Evolutionary conservation across 2,888 invertebrate species (phyloP), one percentile per base, ranked within the genome.

Genomic region (Melitaea athalia): DNA sequence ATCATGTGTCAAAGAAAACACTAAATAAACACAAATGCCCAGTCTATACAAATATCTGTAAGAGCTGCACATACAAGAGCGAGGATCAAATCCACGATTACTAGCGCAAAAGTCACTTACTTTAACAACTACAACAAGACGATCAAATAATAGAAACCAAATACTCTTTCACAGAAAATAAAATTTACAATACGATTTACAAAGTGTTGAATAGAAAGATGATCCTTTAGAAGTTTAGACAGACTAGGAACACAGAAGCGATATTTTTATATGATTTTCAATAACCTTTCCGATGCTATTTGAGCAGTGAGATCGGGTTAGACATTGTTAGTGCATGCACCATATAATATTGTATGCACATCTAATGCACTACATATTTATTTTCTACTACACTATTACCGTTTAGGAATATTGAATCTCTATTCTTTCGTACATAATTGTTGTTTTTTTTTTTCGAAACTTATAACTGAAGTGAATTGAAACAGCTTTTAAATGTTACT

Each of bases 331-430:
- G 64, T 59, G 10, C 47, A n/a, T n/a, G n/a, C n/a, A n/a, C n/a
- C n/a, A n/a, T n/a, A n/a, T n/a, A n/a, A n/a, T n/a, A n/a, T n/a
- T n/a, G n/a, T n/a, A n/a, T 45, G 12, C 33, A 24, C 52, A 65
- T 66, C n/a, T n/a, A n/a, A 66, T 61, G n/a, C 47, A 24, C 61
- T 33, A n/a, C n/a, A n/a, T n/a, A 55, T 61, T 66, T 60, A 15
- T 43, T n/a, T 55, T 53, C 52, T 17, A 53, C 24, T 52, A 47
- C 6, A 12, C 47, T 11, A 61, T 66, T 61, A 61, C 45, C 55
- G 17, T 55, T 55, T 55, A 11, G 55, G n/a, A n/a, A 55, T 17
- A 55, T 55, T 55, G 55, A 55, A 55, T 55, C 5, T 55, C 33
- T 33, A 14, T 38, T 7, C 38, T 14, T 17, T 6, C n/a, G 55